Evolutionary conservation across 2,113 vertebrate genomes (phyloP), one percentile per base, ranked within the genome.

Genomic region (Aviceda subcristata): DNA sequence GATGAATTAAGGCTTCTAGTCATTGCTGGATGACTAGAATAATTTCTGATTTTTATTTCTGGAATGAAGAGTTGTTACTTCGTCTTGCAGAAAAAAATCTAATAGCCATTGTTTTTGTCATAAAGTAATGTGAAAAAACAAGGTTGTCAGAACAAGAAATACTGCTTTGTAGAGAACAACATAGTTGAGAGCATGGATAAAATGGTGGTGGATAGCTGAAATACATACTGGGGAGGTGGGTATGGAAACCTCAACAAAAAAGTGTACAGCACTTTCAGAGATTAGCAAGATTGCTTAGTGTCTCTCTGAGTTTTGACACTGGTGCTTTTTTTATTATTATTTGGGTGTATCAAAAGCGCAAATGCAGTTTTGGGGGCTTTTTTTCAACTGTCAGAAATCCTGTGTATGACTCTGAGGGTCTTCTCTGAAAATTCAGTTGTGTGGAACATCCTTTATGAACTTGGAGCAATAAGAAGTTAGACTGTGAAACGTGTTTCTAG

Each of bases 401-500:
- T 19, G 7, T 12, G 2, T 32, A 10, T 43, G 14, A 53, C 41
- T 81, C 7, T 48, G 50, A 43, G n/a, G 15, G 18, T 30, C 23
- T 56, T 51, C 27, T 69, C 45, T 69, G 12, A 20, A n/a, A 68
- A 12, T 32, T 63, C 32, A 10, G 4, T 43, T 76, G 20, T 29
- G 0, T 46, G 32, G 34, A 64, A 60, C 0, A 3, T 6, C 9
- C 10, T 41, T 45, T 24, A 30, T 48, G n/a, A 63, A 38, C 24
- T 38, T 71, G 43, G 38, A 68, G 20, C 53, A 60, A 3, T 55
- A 26, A 63, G 22, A 62, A 67, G 4, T 41, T 12, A 20, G 10
- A 12, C 34, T 15, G 46, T 43, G 46, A 36, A 50, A 30, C 22
- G 62, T 18, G 16, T 72, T 95, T 64, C 9, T 39, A 8, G 30